Evolutionary conservation across 2,113 vertebrate species (phyloP).

Genomic region (Menidia beryllina): DNA sequence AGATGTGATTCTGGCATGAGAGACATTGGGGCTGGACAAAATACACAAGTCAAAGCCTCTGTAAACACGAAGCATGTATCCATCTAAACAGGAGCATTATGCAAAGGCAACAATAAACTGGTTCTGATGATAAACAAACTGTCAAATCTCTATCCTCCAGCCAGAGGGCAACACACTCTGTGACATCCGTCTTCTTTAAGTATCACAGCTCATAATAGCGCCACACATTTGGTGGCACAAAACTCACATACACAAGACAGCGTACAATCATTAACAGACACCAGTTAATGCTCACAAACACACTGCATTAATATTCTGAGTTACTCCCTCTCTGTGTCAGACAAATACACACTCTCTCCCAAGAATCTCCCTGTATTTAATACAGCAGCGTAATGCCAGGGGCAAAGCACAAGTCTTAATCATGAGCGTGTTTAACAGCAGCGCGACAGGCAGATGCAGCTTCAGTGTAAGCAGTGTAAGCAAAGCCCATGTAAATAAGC

Average conservation of each 20-base stretch:
- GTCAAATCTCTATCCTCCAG: slow-evolving; percentile 71
- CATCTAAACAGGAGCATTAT: slow-evolving; percentile 73
- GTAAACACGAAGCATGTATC: slow-evolving; percentile 58
- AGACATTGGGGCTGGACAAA: slow-evolving; percentile 36
- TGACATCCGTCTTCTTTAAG: slow-evolving; percentile 79
- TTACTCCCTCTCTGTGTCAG: slow-evolving; percentile 27
- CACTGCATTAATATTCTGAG: slow-evolving; percentile 53
- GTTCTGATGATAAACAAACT: slow-evolving; percentile 74
- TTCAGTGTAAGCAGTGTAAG: slow-evolving; percentile 75
- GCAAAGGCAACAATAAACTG: slow-evolving; percentile 75
- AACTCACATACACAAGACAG: slow-evolving; percentile 28
- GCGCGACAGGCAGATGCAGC: slow-evolving; percentile 69
- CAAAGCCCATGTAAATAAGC: slow-evolving; percentile 72
- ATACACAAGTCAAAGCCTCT: slow-evolving; percentile 48
- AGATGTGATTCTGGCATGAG: slow-evolving; percentile 14
- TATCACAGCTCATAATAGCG: slow-evolving; percentile 62
- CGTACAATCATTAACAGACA: slow-evolving; percentile 28
- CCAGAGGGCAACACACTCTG: slow-evolving; percentile 73
- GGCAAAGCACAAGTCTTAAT: slow-evolving; percentile 66
- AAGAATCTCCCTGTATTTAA: slow-evolving; percentile 55
- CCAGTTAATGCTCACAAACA: slow-evolving; percentile 45
- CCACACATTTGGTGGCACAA: slow-evolving; percentile 35
- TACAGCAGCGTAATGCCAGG: slow-evolving; percentile 57
- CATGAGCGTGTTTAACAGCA: slow-evolving; percentile 67
- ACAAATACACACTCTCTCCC: slow-evolving; percentile 12